phyloP scores from a whole-genome alignment of 2,888 invertebrate genomes.

The Diplazon laetatorius region DNA sequence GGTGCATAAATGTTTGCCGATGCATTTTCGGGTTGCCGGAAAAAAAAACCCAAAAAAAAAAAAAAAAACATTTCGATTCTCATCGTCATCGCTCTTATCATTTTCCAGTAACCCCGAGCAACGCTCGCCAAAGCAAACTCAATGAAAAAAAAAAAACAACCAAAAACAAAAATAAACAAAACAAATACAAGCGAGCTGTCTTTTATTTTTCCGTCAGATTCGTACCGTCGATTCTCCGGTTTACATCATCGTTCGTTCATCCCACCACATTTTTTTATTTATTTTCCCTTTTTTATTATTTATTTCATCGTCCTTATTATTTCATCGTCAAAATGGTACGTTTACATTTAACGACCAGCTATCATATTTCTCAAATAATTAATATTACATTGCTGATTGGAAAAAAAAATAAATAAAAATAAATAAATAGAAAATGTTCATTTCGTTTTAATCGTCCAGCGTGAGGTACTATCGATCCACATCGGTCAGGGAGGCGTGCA shows the following conservation, averaged over 20 bases:
- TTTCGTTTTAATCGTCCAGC: constrained; percentile 81
- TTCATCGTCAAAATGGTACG: constrained; percentile 45
- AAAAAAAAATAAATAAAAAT: no score
- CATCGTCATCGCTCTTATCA: constrained; percentile 28
- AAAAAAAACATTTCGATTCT: constrained; percentile 3
- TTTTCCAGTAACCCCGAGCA: constrained; percentile 57
- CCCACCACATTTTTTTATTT: constrained; percentile 52
- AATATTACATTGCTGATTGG: not conserved
- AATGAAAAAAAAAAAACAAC: constrained; percentile 18
- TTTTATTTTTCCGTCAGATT: constrained; percentile 56
- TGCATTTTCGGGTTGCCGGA: no score
- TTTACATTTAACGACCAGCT: not conserved
- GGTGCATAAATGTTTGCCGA: not conserved
- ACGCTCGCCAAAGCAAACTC: constrained; percentile 49
- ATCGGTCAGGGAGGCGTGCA: constrained; percentile 93
- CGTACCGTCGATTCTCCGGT: constrained; percentile 52
- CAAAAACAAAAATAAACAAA: not conserved
- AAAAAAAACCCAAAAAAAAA: constrained; percentile 8
- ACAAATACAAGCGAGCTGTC: constrained; percentile 1
- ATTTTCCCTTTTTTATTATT: no score
- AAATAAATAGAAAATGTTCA: constrained; percentile 33
- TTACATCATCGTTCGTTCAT: constrained; percentile 64
- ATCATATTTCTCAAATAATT: not conserved
- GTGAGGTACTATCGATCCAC: constrained; percentile 93
- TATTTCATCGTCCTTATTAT: constrained; percentile 17